Conservation (phyloP, 2,888 invertebrate genomes). For the Mycalesis mineus region DNA sequence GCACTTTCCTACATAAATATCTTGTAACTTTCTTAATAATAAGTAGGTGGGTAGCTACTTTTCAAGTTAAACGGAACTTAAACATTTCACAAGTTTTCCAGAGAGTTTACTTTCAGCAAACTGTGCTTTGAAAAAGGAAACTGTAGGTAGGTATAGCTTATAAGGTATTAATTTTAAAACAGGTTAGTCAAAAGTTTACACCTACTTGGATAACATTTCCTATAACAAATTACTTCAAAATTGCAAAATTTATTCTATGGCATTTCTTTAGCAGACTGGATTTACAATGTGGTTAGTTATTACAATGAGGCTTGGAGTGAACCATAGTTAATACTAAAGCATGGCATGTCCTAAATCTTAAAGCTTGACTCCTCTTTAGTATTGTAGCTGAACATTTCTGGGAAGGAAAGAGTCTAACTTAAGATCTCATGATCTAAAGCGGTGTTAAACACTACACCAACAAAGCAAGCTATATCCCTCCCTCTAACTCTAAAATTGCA, state of each 20-base stretch:
- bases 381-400: too few species aligned
- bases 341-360: too few species aligned
- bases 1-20: background rate
- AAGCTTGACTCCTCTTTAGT: too few species aligned
- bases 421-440: too few species aligned
- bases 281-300: too few species aligned
- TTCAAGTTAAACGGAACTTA: background rate
- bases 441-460: too few species aligned
- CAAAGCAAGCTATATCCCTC: too few species aligned
- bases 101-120: background rate
- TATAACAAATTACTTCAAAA: background rate
- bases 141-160: background rate
- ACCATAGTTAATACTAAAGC: too few species aligned
- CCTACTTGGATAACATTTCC: background rate
- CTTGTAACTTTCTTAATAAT: background rate
- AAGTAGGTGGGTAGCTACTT: background rate
- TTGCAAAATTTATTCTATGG: too few species aligned
- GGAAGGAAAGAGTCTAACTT: too few species aligned
- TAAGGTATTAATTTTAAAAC: background rate
- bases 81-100: background rate
- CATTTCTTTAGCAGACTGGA: background rate
- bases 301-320: too few species aligned
- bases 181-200: background rate
- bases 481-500: too few species aligned
- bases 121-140: background rate